Conservation (phyloP, 2,113 vertebrate species). For the Ariopsis seemanni region DNA sequence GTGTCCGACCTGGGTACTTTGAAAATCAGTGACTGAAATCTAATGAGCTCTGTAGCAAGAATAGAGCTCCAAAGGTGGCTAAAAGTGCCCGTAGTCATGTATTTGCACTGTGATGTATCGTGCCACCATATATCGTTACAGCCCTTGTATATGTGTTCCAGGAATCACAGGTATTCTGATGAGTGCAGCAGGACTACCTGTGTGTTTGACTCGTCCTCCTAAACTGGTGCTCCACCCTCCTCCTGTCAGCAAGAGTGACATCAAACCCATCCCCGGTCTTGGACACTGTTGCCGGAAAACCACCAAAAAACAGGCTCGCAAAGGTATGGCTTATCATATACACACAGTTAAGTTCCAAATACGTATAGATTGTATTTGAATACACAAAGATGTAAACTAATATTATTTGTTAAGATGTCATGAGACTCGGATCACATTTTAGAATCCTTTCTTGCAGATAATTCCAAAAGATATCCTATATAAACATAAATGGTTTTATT, state of each 20-base stretch:
- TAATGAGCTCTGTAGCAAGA: not conserved
- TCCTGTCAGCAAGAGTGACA: conserved; percentile 87
- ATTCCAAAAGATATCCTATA: not conserved
- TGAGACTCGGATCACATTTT: not conserved
- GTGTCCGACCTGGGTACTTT: not conserved
- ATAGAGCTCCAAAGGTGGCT: not conserved
- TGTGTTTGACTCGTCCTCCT: conserved; percentile 90
- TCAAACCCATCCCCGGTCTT: conserved; percentile 89
- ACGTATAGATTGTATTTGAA: not conserved
- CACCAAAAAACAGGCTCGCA: conserved; percentile 91
- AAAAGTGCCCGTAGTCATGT: not conserved
- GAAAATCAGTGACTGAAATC: not conserved
- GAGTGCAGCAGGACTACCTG: conserved; percentile 88
- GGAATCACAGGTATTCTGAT: conserved; percentile 96
- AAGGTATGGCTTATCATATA: conserved; percentile 72
- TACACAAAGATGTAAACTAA: not conserved
- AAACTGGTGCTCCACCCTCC: conserved; percentile 90
- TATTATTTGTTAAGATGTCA: not conserved
- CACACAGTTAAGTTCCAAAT: not conserved
- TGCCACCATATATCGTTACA: not conserved
- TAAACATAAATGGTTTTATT: not conserved
- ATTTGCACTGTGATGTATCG: not conserved
- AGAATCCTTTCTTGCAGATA: not conserved
- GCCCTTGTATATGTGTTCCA: conserved; percentile 52
- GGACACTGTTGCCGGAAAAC: conserved; percentile 90